phyloP scores from a whole-genome alignment of 2,888 invertebrate species.

The Cataglyphis livida region DNA sequence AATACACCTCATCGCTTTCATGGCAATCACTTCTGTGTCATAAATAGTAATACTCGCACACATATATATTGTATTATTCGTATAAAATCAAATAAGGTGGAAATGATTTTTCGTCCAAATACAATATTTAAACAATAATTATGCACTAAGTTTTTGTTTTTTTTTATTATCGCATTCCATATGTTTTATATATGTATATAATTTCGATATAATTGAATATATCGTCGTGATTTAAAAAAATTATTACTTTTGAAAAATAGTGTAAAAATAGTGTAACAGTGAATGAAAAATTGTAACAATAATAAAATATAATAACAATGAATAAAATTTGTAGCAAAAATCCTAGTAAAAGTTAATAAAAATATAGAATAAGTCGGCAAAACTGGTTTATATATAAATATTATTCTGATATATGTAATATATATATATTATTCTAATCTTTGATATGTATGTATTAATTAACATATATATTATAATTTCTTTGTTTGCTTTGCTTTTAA shows the following conservation, averaged over 20 bases:
- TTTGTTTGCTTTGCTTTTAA: neutral
- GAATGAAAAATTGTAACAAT: neutral
- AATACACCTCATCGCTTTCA: neutral
- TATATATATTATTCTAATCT: neutral
- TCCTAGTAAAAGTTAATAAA: slow-evolving; percentile 18
- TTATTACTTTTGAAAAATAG: neutral
- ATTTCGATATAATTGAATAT: neutral
- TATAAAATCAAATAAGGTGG: slow-evolving; percentile 33
- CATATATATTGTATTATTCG: slow-evolving; percentile 7
- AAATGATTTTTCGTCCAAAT: slow-evolving; percentile 64
- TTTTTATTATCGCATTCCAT: slow-evolving; percentile 18
- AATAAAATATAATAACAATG: neutral
- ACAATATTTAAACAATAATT: slow-evolving; percentile 69
- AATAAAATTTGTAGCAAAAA: slow-evolving; percentile 12
- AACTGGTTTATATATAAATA: neutral
- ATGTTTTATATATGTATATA: neutral
- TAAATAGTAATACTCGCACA: slow-evolving; percentile 7
- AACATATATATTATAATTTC: neutral
- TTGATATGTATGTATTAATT: slow-evolving; percentile 7
- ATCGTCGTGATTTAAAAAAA: neutral
- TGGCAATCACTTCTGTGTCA: slow-evolving; percentile 43
- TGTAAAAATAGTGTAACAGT: neutral
- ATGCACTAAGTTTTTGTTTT: slow-evolving; percentile 68
- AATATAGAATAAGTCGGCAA: neutral
- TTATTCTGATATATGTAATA: neutral